Conservation (phyloP, 2,797 vertebrate species). For the Brachyrhaphis roseni region DNA sequence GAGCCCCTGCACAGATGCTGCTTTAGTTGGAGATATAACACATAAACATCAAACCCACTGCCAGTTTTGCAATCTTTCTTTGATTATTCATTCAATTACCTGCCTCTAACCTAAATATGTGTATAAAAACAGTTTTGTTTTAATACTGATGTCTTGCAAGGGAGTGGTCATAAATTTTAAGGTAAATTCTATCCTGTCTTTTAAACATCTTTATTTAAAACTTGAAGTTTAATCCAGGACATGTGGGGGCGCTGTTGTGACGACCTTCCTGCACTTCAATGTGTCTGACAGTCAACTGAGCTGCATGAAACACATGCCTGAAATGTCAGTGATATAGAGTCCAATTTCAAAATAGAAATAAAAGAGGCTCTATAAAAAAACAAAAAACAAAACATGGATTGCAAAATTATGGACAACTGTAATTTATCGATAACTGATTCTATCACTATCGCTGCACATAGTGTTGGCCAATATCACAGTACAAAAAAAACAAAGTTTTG, state of each 20-base stretch:
- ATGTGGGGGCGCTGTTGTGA: constrained; percentile 59
- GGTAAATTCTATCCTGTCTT: background rate
- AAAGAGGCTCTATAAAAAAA: background rate
- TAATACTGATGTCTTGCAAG: background rate
- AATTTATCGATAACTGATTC: background rate
- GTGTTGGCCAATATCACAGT: background rate
- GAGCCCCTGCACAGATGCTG: background rate
- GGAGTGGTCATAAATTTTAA: background rate
- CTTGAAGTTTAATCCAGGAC: constrained; percentile 13
- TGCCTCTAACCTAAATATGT: too few relatives aligned
- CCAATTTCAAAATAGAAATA: background rate
- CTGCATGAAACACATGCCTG: background rate
- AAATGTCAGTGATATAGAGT: background rate
- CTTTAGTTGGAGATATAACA: background rate
- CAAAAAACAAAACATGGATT: too few relatives aligned
- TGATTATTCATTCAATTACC: background rate
- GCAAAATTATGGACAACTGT: too few relatives aligned
- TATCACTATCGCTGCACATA: background rate
- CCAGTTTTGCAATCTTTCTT: background rate
- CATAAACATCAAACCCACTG: background rate
- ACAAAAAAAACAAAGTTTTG: background rate
- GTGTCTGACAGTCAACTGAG: background rate
- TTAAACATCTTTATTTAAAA: background rate
- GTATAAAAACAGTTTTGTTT: background rate
- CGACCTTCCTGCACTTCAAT: background rate